Evolutionary conservation across 2,113 vertebrate species (phyloP).

Genomic region (Microcebus lehilahytsara): DNA sequence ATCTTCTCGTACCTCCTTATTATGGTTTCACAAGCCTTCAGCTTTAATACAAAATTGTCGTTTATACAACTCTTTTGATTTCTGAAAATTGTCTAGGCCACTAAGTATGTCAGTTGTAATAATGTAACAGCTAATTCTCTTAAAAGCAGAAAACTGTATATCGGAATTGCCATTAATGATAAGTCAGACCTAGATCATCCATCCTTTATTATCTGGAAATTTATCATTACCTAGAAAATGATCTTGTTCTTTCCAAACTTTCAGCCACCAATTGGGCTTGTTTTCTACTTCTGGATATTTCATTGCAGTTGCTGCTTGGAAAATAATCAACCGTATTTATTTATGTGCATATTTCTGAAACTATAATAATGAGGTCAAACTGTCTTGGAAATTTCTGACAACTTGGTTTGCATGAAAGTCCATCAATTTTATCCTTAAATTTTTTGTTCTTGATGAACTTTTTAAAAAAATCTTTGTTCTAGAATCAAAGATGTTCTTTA

Average conservation of each 20-base stretch:
- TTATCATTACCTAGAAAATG: not conserved
- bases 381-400: slow-evolving; percentile 29
- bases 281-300: not conserved
- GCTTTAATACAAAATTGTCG: not conserved
- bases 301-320: slow-evolving; percentile 39
- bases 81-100: slow-evolving; percentile 34
- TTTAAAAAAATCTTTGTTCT: slow-evolving; percentile 20
- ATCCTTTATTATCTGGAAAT: not conserved
- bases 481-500: slow-evolving; percentile 9
- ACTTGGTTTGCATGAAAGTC: not conserved
- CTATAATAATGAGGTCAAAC: not conserved
- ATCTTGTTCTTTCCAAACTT: slow-evolving; percentile 2
- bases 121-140: not conserved
- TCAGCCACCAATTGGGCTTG: not conserved
- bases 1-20: not conserved
- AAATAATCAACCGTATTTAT: not conserved
- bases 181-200: not conserved
- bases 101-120: slow-evolving; percentile 6
- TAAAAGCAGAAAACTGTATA: not conserved
- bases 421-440: not conserved
- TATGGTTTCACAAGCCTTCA: not conserved
- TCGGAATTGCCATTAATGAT: not conserved
- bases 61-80: slow-evolving; percentile 19
- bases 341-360: not conserved
- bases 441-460: slow-evolving; percentile 11